These are phyloP conservation scores for Hozukius guyotensis DNA, from an alignment of 2,797 vertebrate species.

Conservation along the genomic window DNA sequence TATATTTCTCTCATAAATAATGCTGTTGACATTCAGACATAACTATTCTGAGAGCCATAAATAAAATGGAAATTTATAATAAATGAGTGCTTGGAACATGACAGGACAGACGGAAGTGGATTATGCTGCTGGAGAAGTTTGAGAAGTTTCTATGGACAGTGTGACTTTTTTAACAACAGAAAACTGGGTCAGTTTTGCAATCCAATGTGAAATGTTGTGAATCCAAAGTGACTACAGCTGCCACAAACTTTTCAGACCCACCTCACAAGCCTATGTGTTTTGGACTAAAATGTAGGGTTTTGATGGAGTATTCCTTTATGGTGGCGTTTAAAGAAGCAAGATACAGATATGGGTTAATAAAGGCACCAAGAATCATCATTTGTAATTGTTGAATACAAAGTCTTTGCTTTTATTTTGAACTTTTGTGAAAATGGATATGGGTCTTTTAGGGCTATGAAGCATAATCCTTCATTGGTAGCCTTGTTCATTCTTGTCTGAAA, in stretches of 20 bases:
- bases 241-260: neutral
- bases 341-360: neutral
- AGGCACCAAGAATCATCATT: neutral
- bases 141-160: conserved; percentile 22
- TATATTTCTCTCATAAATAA: conserved; percentile 15
- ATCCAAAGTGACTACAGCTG: neutral
- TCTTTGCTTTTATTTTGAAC: conserved; percentile 1
- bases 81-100: neutral
- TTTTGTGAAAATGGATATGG: neutral
- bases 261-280: neutral
- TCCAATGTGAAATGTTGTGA: conserved; percentile 5
- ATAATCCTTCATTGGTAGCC: conserved; percentile 5
- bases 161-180: conserved; percentile 6
- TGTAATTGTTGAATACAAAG: neutral
- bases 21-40: neutral
- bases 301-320: neutral
- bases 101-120: neutral
- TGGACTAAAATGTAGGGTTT: neutral
- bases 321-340: neutral
- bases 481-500: conserved; percentile 34
- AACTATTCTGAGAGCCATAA: neutral
- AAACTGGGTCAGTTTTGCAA: conserved; percentile 36
- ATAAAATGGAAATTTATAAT: conserved; percentile 1
- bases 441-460: neutral
- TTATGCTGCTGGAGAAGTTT: conserved; percentile 19